These are phyloP conservation scores for Pteromalus puparum DNA, from an alignment of 1,140 invertebrate species.

Conservation along the genomic window DNA sequence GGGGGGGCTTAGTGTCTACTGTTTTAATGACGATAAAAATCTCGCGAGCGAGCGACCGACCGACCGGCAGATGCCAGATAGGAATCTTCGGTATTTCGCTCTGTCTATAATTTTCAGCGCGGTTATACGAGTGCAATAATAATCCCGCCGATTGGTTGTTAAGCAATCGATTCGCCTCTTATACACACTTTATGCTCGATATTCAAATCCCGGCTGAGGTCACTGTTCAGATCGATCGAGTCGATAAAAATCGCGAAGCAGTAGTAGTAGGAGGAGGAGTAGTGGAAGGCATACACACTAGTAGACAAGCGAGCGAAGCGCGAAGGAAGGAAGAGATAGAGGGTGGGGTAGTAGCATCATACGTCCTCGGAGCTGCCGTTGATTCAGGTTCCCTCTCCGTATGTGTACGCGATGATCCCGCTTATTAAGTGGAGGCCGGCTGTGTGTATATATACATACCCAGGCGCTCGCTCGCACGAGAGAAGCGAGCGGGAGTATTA, in stretches of 20 bases:
- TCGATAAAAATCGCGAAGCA: background rate
- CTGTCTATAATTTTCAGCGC: slow-evolving; percentile 46
- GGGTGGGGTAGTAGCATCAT: slow-evolving; percentile 14
- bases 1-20: slow-evolving; percentile 37
- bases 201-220: background rate
- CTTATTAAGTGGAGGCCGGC: slow-evolving; percentile 74
- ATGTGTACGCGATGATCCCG: slow-evolving; percentile 65
- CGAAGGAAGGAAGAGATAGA: background rate
- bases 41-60: background rate
- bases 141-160: slow-evolving; percentile 39
- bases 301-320: background rate
- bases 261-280: background rate
- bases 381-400: slow-evolving; percentile 64
- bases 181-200: background rate
- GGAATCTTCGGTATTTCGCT: slow-evolving; percentile 40
- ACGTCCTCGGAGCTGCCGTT: slow-evolving; percentile 64
- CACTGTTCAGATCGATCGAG: background rate
- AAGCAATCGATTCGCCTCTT: slow-evolving; percentile 33
- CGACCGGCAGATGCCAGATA: slow-evolving; percentile 42
- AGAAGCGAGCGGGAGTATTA: slow-evolving; percentile 66
- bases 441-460: background rate
- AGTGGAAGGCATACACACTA: background rate
- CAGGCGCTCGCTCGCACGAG: background rate
- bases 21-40: slow-evolving; percentile 53
- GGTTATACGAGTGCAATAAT: too few relatives aligned